Evolutionary conservation across 2,113 vertebrate species (phyloP), one percentile per base, ranked within the genome.

Genomic region (Progne subis): DNA sequence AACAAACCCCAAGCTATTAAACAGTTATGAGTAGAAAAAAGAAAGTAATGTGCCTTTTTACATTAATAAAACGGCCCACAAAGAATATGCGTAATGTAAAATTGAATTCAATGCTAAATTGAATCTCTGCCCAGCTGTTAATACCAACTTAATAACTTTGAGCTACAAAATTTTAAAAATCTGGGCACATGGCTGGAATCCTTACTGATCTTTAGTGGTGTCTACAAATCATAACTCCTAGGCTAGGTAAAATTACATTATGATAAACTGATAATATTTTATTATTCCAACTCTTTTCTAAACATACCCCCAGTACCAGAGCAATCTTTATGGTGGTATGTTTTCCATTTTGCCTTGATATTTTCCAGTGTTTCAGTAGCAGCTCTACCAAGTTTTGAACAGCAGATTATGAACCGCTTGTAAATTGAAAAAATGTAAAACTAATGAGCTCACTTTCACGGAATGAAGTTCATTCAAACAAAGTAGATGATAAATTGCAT

Each of bases 381-480:
- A 80, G 47, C 11, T 83, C 72, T 68, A 81, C 17, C 14, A 80
- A 39, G 44, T 79, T 84, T 70, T 92, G 41, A 92, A 60, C 20
- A 60, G 60, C 25, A 46, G 64, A 81, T 81, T 83, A 64, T 64
- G 32, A 93, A 47, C n/a, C 89, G 63, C 61, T 76, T 91, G 90
- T 80, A 94, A 96, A 94, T 72, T 44, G 44, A 59, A 88, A 94
- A n/a, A 86, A 88, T 57, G 88, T 93, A 77, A 94, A 97, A 95
- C 76, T 79, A 94, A 86, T 74, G 50, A 95, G 34, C 83, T 95
- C 11, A 2, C 59, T 94, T 96, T 67, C 69, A 39, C 12, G 57
- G 87, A 81, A 96, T 50, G 72, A 96, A 44, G 18, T 80, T 91
- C 41, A 74, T 88, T 88, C 68, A 90, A 79, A 67, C 91, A 55